phyloP scores from a whole-genome alignment of 2,797 vertebrate genomes.

The Cyprinodon diabolis region DNA sequence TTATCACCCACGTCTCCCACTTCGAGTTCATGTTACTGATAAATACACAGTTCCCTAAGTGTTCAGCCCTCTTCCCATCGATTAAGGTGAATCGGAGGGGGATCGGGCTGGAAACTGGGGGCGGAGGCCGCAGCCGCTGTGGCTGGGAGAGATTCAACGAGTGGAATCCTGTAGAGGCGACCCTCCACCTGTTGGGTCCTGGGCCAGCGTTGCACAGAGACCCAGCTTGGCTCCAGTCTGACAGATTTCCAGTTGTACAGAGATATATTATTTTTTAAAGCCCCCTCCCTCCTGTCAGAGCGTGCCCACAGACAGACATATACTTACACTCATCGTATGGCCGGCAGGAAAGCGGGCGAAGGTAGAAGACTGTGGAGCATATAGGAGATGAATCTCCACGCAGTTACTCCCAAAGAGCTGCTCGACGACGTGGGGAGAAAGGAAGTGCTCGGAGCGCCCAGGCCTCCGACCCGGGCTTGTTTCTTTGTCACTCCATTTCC shows the following conservation, averaged over 20 bases:
- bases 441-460: conserved; percentile 74
- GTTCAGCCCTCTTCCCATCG: conserved; percentile 38
- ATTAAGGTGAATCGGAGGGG: conserved; percentile 36
- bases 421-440: conserved; percentile 54
- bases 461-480: conserved; percentile 55
- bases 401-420: conserved; percentile 64
- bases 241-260: conserved; percentile 82
- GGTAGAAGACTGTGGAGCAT: conserved; percentile 51
- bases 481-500: conserved; percentile 76
- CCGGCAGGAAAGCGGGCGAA: conserved; percentile 56
- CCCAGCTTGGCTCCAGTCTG: conserved; percentile 88
- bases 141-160: conserved; percentile 78
- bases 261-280: conserved; percentile 80
- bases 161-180: conserved; percentile 73
- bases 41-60: conserved; percentile 68
- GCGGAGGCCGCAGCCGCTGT: conserved; percentile 43
- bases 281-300: neutral
- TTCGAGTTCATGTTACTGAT: conserved; percentile 59
- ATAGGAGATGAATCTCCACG: conserved; percentile 54
- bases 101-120: conserved; percentile 35
- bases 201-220: conserved; percentile 88
- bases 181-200: conserved; percentile 38
- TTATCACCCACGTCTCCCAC: conserved; percentile 50
- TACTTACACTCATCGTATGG: conserved; percentile 54
- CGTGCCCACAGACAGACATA: conserved; percentile 12